Conservation (phyloP, 2,888 invertebrate genomes). For the Dolichomitus sp. region DNA sequence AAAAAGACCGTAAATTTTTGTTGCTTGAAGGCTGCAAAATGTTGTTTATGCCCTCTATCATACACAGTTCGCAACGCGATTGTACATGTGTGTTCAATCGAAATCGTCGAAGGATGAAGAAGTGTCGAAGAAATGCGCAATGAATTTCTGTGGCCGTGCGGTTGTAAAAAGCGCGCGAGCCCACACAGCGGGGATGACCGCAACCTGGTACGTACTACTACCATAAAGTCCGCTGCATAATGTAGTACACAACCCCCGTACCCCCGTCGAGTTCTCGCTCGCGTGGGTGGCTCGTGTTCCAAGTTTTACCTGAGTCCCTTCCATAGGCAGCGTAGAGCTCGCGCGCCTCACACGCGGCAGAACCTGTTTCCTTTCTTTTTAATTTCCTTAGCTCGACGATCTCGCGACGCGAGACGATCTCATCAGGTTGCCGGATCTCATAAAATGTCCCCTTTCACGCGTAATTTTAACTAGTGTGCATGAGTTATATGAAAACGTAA, state of each 20-base stretch:
- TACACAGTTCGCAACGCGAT: neutral
- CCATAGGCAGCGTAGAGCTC: neutral
- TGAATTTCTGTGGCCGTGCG: slow-evolving; percentile 34
- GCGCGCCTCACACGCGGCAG: neutral
- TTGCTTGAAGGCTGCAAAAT: too few relatives aligned
- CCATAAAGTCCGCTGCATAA: slow-evolving; percentile 2
- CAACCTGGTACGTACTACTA: slow-evolving; percentile 36
- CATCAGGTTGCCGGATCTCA: slow-evolving; percentile 1
- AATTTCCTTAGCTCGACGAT: slow-evolving; percentile 4
- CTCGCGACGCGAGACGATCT: slow-evolving; percentile 13
- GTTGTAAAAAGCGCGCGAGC: slow-evolving; percentile 31
- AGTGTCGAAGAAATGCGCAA: slow-evolving; percentile 4
- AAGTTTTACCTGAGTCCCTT: slow-evolving; percentile 25
- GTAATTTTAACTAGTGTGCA: neutral
- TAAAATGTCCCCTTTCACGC: neutral
- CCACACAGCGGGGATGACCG: slow-evolving; percentile 44
- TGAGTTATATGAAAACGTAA: neutral
- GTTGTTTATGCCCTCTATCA: neutral
- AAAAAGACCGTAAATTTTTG: too few relatives aligned
- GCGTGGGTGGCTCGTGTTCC: slow-evolving; percentile 51
- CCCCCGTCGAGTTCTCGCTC: slow-evolving; percentile 19
- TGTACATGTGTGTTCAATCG: neutral
- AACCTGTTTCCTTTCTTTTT: slow-evolving; percentile 48
- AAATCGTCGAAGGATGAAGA: neutral
- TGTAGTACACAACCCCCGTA: slow-evolving; percentile 29